Evolutionary conservation across 2,797 vertebrate genomes (phyloP).

Genomic region (Psittacula echo): DNA sequence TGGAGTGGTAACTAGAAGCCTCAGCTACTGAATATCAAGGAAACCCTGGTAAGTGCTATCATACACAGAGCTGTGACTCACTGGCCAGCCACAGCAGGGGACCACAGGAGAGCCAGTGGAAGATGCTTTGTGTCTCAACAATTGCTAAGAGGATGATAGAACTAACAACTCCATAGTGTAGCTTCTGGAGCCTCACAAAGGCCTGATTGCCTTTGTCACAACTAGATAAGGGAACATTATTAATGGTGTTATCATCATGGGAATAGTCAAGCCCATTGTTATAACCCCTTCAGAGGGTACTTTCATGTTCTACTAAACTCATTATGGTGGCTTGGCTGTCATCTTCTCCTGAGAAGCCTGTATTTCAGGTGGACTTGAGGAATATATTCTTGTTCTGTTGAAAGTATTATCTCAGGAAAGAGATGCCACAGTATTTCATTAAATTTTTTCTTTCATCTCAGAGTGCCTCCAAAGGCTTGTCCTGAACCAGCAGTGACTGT

Average conservation of each 20-base stretch:
- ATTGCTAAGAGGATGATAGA: neutral
- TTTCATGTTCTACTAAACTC: neutral
- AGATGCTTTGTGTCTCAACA: neutral
- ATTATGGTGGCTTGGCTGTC: neutral
- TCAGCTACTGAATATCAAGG: neutral
- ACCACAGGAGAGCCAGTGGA: neutral
- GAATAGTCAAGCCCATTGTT: neutral
- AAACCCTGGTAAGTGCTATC: neutral
- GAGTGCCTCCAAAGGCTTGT: neutral
- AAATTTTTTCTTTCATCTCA: neutral
- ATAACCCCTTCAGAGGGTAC: neutral
- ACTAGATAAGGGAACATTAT: neutral
- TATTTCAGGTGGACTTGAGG: neutral
- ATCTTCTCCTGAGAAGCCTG: neutral
- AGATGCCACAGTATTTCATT: neutral
- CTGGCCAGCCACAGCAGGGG: neutral
- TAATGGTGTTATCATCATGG: neutral
- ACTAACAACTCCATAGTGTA: rapidly evolving
- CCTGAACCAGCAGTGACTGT: neutral
- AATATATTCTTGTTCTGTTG: neutral
- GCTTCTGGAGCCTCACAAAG: neutral
- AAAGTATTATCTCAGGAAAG: neutral
- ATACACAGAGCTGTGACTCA: rapidly evolving
- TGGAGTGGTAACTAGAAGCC: neutral
- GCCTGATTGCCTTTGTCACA: neutral